These are phyloP conservation scores for Tauraco erythrolophus DNA, from an alignment of 2,113 vertebrate genomes.

Conservation along the genomic window DNA sequence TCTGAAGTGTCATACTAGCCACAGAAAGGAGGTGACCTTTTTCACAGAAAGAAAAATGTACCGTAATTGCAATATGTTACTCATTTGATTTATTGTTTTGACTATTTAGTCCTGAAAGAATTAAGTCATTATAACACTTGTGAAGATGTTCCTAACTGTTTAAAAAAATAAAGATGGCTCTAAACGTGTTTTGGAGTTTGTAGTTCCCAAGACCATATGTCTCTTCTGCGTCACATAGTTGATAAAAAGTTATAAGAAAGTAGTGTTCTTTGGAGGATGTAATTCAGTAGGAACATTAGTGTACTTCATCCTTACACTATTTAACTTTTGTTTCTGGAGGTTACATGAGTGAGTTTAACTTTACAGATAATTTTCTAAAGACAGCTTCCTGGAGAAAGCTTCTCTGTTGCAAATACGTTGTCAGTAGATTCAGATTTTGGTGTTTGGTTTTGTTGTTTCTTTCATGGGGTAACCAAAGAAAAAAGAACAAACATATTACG, in stretches of 20 bases:
- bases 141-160: background rate
- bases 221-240: background rate
- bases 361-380: background rate
- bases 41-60: background rate
- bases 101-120: background rate
- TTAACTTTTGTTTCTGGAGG: background rate
- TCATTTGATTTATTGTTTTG: background rate
- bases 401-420: background rate
- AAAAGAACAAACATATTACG: background rate
- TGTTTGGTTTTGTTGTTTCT: background rate
- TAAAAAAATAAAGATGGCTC: background rate
- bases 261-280: background rate
- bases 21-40: background rate
- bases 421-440: background rate
- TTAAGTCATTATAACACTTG: background rate
- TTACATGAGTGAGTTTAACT: background rate
- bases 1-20: background rate
- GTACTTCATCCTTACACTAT: background rate
- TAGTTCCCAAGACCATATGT: background rate
- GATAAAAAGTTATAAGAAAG: background rate
- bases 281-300: background rate
- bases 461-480: background rate
- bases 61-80: background rate
- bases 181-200: background rate
- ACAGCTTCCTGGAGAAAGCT: background rate